Base-by-base conservation (phyloP, 1,140 invertebrate species). In the Probaryconus sp. region DNA sequence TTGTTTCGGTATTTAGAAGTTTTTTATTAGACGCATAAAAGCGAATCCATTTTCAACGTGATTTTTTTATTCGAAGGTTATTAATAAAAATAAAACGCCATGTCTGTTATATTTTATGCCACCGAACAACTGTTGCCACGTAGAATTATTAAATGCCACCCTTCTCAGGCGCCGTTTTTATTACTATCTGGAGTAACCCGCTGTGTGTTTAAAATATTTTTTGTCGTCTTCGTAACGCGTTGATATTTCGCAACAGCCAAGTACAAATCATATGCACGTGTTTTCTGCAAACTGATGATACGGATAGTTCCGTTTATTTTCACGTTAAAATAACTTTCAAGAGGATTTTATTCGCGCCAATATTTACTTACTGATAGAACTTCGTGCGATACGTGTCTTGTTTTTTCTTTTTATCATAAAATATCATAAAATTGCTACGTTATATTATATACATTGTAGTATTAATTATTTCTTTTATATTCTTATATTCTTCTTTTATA, bases 121-220 rank as follows among this genome's bases (percentile, higher is more conserved):
- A 13, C 7, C 18, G 24, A 67, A 73, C 70, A 73, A 73, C 70
- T 73, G 70, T 67, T 67, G 63, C 55, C 70, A 28, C 35, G 33
- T 35, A 33, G 40, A 74, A 74, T 74, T 67, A 67, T 67, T 67
- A 74, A 74, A 67, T 50, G 45, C 53, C 48, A 60, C 45, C 63
- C 67, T 55, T 55, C 47, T 42, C 45, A 47, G 53, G 69, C 14
- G 11, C 14, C 50, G 30, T 73, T 67, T 73, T 73, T 67, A 67
- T 73, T 73, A 55, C 61, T 47, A 61, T 51, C 37, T 55, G 18
- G 20, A 55, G 47, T 40, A 61, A 43, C 40, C 38, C 14, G 48
- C 33, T 37, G 65, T 38, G n/a, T n/a, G 42, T 67, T 63, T 68
- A 68, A 64, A 73, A 67, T 42, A 67, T 67, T 61, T 74, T 69